Base-by-base conservation (phyloP, 2,888 invertebrate genomes). In the Eupeodes latifasciatus region DNA sequence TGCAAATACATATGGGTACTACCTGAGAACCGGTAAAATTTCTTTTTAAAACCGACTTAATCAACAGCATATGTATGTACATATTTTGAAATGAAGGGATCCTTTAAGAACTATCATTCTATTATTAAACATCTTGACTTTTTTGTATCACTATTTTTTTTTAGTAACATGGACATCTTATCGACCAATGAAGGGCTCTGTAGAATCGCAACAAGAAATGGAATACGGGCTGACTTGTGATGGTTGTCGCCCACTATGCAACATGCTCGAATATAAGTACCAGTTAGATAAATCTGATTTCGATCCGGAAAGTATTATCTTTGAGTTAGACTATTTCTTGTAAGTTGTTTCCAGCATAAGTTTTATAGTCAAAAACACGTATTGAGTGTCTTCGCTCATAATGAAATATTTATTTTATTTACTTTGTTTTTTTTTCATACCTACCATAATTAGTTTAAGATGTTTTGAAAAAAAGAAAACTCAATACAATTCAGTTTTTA, bases 201-300 rank as follows among this genome's bases (percentile, higher is more conserved):
- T 76, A 5, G 59, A 81, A 76, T 53, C 86, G 3, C 80, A 84
- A 34, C 79, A 90, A 6, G 81, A 90, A 49, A 74, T 89, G 34
- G 76, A 90, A 36, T 88, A 90, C 9, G 67, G 89, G 0, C 61
- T 90, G n/a, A 44, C 83, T 59, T 90, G 93, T 88, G 12, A n/a
- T 0, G 75, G 90, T 0, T 93, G 93, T 49, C 67, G 91, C 44
- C 91, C 92, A 0, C 44, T 90, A 9, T 93, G 93, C 80, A 90
- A 90, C 16, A 91, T 89, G 19, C 88, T 90, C 67, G 85, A 88
- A 36, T 92, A 91, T 64, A 85, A 88, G 16, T 89, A 91, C 69
- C 86, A 81, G 5, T 90, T 91, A 67, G 89, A 88, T 6, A 72
- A 53, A 4, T 55, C 62, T 9, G 40, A 16, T 7, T 81, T 91